Evolutionary conservation across 2,888 invertebrate species (phyloP).

Genomic region (Eristalis arbustorum): DNA sequence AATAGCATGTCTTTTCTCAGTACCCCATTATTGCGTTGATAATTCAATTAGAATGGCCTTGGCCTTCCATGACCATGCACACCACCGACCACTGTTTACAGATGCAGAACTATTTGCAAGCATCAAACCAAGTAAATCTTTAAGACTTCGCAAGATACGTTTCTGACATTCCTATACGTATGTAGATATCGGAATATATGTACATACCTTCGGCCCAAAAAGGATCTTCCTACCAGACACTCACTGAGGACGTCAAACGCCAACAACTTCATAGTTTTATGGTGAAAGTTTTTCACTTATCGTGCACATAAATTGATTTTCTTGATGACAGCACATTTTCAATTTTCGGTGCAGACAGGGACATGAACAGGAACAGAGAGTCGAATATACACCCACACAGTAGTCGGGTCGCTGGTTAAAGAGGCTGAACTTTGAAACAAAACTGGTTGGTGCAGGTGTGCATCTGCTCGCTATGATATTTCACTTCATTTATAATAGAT

Average conservation of each 20-base stretch:
- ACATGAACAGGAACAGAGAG: not conserved
- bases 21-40: too few species aligned
- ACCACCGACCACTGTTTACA: not conserved
- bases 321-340: constrained; percentile 70
- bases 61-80: not conserved
- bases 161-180: constrained; percentile 36
- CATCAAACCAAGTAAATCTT: constrained; percentile 24
- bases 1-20: too few species aligned
- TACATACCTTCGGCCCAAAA: not conserved
- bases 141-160: constrained; percentile 44
- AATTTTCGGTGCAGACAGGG: constrained; percentile 46
- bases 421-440: constrained; percentile 70
- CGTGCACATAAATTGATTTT: constrained; percentile 74
- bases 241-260: constrained; percentile 64
- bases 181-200: not conserved
- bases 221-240: constrained; percentile 32
- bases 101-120: not conserved
- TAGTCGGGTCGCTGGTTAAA: constrained; percentile 50
- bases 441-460: constrained; percentile 68
- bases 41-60: too few species aligned
- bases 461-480: constrained; percentile 68
- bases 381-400: not conserved
- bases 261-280: constrained; percentile 72
- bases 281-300: constrained; percentile 74
- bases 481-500: constrained; percentile 70